Evolutionary conservation across 1,140 invertebrate genomes (phyloP).

Genomic region (Drosophila sproati): DNA sequence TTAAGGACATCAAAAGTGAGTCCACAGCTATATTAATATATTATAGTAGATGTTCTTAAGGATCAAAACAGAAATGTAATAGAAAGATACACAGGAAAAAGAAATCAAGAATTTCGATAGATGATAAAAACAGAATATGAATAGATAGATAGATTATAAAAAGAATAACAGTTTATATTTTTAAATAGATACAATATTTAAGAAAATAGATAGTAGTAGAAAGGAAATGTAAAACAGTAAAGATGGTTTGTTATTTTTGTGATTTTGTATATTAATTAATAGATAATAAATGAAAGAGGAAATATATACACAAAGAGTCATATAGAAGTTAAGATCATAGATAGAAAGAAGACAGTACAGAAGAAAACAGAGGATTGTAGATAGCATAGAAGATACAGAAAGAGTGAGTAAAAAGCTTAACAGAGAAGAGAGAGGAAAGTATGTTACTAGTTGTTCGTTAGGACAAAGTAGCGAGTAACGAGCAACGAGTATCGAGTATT

Average conservation of each 20-base stretch:
- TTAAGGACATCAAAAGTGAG: no score
- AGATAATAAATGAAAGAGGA: slow-evolving; percentile 34
- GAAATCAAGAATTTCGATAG: background rate
- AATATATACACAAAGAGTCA: slow-evolving; percentile 69
- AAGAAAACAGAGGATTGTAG: background rate
- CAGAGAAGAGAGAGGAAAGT: background rate
- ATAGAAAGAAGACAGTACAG: slow-evolving; percentile 18
- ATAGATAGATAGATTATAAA: background rate
- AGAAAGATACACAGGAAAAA: background rate
- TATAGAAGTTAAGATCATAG: slow-evolving; percentile 11
- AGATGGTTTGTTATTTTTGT: slow-evolving; percentile 17
- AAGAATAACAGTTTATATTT: slow-evolving; percentile 1
- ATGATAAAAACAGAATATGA: background rate
- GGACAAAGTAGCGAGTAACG: background rate
- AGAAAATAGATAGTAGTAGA: slow-evolving; percentile 3
- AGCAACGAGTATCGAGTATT: slow-evolving; percentile 6
- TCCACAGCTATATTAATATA: background rate
- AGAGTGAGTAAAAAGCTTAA: background rate
- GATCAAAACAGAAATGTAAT: background rate
- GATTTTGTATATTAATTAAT: slow-evolving; percentile 53
- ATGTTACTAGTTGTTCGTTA: background rate
- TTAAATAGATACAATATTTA: slow-evolving; percentile 4
- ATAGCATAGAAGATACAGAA: background rate
- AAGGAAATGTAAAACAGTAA: slow-evolving; percentile 9
- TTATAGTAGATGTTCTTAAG: background rate